Evolutionary conservation across 2,888 invertebrate genomes (phyloP), one percentile per base, ranked within the genome.

Genomic region (Ormia ochracea): DNA sequence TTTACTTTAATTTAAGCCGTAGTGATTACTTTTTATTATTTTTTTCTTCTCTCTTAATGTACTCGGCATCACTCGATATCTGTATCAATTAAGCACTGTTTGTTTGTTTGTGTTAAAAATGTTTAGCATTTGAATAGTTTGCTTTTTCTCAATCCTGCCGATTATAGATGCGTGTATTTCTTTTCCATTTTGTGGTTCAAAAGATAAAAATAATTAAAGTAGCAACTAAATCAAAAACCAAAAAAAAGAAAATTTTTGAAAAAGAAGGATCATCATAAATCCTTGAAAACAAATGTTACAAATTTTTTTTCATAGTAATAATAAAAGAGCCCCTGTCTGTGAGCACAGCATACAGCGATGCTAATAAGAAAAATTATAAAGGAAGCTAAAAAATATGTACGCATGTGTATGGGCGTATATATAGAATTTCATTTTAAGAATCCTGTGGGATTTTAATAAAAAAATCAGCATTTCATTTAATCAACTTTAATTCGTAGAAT

Each of bases 241-340:
- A 58, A 61, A 26, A 59, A 74, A 69, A 19, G 14, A 36, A 75
- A 6, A 28, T n/a, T n/a, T n/a, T n/a, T n/a, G 6, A 28, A 14
- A 38, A 36, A 5, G 31, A 66, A 78, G 56, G 63, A 66, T 66
- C 61, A 79, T 52, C 58, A 58, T 70, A 75, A 65, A 75, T 75
- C 75, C 70, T 70, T 79, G 70, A 66, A 72, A 38, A 72, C 79
- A 80, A 80, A 70, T 80, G 79, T 72, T 80, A 74, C 66, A 75
- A 75, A 75, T 75, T 58, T 69, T 17, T 36, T 28, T 69, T 36
- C n/a, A n/a, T 41, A 63, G 26, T 33, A 28, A 3, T 33, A 54
- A 63, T 17, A 45, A 28, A 19, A 56, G 56, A 48, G 58, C n/a
- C 41, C 31, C 65, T 48, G 31, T 50, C 38, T 45, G 65, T 59